Evolutionary conservation across 1,140 invertebrate species (phyloP).

Genomic region (Drosophila pallidifrons): DNA sequence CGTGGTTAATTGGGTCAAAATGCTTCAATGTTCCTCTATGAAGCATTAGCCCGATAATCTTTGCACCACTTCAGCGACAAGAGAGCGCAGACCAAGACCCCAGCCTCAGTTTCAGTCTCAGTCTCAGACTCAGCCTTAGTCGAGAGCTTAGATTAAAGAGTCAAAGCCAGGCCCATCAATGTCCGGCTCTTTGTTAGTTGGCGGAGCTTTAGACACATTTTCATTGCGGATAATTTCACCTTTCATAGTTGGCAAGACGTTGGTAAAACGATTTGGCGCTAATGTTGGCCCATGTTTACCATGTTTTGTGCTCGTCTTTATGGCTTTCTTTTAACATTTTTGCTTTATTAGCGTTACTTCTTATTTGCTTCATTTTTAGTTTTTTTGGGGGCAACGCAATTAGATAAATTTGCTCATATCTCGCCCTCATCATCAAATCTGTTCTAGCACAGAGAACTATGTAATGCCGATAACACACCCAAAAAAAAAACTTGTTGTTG

Average conservation of each 20-base stretch:
- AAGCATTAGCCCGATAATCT: slow-evolving; percentile 56
- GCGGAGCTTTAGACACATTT: slow-evolving; percentile 26
- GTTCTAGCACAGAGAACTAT: neutral
- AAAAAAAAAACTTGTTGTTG: neutral
- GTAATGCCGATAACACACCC: slow-evolving; percentile 41
- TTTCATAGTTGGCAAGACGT: slow-evolving; percentile 56
- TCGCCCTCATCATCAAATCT: neutral
- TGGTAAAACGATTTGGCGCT: slow-evolving; percentile 71
- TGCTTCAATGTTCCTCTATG: slow-evolving; percentile 21
- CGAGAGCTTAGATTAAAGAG: neutral
- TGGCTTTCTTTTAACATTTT: slow-evolving; percentile 72
- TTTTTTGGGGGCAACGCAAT: slow-evolving; percentile 60
- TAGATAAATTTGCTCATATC: slow-evolving; percentile 20
- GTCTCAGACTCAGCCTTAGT: neutral
- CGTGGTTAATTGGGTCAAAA: slow-evolving; percentile 40
- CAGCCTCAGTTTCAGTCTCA: slow-evolving; percentile 23
- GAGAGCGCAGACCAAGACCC: neutral
- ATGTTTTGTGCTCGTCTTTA: slow-evolving; percentile 53
- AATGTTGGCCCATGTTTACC: slow-evolving; percentile 72
- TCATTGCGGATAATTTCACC: slow-evolving; percentile 72
- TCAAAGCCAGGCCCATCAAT: slow-evolving; percentile 14
- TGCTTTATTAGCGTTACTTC: slow-evolving; percentile 62
- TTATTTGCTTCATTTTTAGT: slow-evolving; percentile 23
- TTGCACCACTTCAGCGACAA: slow-evolving; percentile 37
- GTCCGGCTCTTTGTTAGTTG: slow-evolving; percentile 57